These are phyloP conservation scores for Limonius californicus DNA, from an alignment of 1,140 invertebrate genomes.

Conservation along the genomic window DNA sequence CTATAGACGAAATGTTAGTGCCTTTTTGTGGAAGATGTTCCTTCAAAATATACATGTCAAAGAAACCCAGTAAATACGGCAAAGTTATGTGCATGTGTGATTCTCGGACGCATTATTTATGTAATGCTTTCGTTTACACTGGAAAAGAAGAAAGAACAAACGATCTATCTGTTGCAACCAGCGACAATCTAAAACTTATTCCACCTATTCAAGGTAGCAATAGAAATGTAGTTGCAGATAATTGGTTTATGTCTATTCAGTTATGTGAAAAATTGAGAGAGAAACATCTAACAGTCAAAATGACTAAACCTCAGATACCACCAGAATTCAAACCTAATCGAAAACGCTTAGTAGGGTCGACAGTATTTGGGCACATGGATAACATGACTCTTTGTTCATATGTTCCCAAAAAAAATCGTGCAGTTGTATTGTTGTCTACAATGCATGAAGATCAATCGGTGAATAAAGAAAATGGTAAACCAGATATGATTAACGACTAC, in stretches of 20 bases:
- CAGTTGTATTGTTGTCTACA: too few relatives aligned
- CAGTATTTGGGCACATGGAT: too few relatives aligned
- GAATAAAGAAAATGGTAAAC: too few relatives aligned
- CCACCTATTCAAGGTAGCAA: too few relatives aligned
- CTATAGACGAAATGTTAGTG: constrained; percentile 47
- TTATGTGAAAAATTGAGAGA: too few relatives aligned
- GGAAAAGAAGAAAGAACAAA: too few relatives aligned
- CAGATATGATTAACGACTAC: too few relatives aligned
- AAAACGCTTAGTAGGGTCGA: too few relatives aligned
- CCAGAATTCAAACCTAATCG: too few relatives aligned
- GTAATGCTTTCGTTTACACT: constrained; percentile 5
- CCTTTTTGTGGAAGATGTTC: constrained; percentile 43
- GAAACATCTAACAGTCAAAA: constrained; percentile 32
- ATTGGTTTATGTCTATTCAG: constrained; percentile 28
- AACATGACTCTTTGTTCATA: too few relatives aligned
- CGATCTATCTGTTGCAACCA: neutral
- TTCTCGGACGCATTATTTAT: constrained; percentile 6
- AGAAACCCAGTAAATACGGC: constrained; percentile 42
- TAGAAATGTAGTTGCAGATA: constrained; percentile 27
- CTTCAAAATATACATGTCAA: constrained; percentile 49
- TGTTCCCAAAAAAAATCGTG: too few relatives aligned
- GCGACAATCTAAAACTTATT: constrained; percentile 16
- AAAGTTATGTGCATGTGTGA: constrained; percentile 16
- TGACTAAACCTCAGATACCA: constrained; percentile 41
- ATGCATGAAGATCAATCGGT: too few relatives aligned